Evolutionary conservation across 2,797 vertebrate species (phyloP).

Genomic region (Ataeniobius toweri): DNA sequence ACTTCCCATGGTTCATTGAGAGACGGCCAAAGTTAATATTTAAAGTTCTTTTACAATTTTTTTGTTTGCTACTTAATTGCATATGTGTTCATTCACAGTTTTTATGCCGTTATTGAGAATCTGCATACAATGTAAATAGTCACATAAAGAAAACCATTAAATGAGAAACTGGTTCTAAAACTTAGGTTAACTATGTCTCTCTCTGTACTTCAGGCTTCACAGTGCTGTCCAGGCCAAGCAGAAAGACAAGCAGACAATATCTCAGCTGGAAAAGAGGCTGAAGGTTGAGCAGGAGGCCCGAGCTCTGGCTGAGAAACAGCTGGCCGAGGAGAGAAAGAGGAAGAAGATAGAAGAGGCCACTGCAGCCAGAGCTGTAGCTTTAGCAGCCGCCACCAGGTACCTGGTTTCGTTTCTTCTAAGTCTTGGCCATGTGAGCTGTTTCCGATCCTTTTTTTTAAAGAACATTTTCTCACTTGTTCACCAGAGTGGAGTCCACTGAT

Average conservation of each 20-base stretch:
- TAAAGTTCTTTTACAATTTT: no score
- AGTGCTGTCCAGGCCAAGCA: conserved; percentile 96
- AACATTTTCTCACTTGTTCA: neutral
- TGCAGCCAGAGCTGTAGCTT: conserved; percentile 91
- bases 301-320: conserved; percentile 90
- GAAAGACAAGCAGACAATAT: conserved; percentile 97
- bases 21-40: no score
- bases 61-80: no score
- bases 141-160: no score
- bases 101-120: no score
- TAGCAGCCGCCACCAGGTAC: conserved; percentile 93
- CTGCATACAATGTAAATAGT: no score
- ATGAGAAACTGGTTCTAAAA: no score
- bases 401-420: neutral
- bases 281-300: conserved; percentile 96
- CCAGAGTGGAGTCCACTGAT: conserved; percentile 94
- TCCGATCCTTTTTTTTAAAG: neutral
- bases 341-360: conserved; percentile 97
- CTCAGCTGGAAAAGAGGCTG: conserved; percentile 95
- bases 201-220: conserved; percentile 84
- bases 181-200: neutral
- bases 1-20: no score
- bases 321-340: conserved; percentile 95
- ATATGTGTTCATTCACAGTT: no score
- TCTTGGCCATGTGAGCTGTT: neutral